Conservation (phyloP, 2,888 invertebrate species). For the Ceramica pisi region DNA sequence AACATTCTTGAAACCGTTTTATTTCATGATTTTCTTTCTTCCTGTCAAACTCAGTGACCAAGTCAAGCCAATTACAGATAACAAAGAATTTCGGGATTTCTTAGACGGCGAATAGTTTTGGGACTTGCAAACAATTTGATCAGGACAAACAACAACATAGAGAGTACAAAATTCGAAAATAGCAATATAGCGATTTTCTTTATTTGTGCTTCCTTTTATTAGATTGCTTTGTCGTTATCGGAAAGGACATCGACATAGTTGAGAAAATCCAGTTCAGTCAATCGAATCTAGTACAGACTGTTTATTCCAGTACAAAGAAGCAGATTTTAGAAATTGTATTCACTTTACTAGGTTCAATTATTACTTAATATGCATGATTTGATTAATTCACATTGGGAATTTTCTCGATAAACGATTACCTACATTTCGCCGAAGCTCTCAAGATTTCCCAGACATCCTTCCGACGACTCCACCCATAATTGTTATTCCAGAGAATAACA, state of each 20-base stretch:
- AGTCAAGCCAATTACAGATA: constrained; percentile 30
- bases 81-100: constrained; percentile 20
- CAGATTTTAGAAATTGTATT: neutral
- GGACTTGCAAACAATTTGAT: constrained; percentile 40
- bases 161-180: constrained; percentile 11
- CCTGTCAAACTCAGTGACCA: neutral
- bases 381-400: neutral
- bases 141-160: constrained; percentile 19
- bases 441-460: constrained; percentile 2
- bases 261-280: neutral
- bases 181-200: neutral
- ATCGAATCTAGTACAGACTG: neutral
- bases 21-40: neutral
- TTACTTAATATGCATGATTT: neutral
- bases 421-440: neutral
- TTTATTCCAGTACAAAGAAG: neutral
- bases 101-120: constrained; percentile 38
- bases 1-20: neutral
- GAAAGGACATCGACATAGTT: neutral
- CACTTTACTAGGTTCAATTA: neutral
- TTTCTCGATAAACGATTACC: neutral
- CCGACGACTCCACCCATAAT: constrained; percentile 18
- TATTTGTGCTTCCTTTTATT: constrained; percentile 38
- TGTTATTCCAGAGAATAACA: constrained; percentile 47
- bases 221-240: constrained; percentile 19